Conservation (phyloP, 2,888 invertebrate species). For the Megalurothrips usitatus region DNA sequence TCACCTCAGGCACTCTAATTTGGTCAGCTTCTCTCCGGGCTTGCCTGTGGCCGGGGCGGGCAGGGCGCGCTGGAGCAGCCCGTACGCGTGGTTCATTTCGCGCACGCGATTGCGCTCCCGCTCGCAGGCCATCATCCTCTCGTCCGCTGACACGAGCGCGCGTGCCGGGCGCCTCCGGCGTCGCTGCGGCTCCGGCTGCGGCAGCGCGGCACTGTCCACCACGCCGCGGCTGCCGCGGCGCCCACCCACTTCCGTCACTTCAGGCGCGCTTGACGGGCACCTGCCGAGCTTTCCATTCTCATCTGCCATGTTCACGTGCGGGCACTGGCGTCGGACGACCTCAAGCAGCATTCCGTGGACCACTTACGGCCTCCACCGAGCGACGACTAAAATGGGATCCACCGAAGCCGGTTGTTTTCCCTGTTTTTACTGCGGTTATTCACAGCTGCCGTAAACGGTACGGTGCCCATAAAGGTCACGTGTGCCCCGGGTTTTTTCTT, state of each 20-base stretch:
- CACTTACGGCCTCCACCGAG: no score
- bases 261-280: neutral
- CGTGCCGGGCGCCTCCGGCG: neutral
- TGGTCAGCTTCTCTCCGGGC: neutral
- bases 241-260: neutral
- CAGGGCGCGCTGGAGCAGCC: neutral
- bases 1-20: slow-evolving; percentile 1
- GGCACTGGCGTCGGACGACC: no score
- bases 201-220: neutral
- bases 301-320: neutral
- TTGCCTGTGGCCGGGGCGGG: neutral
- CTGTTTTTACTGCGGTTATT: no score
- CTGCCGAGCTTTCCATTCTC: neutral
- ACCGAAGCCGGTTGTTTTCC: no score
- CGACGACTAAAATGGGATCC: no score
- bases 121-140: neutral
- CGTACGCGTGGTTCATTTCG: slow-evolving; percentile 4
- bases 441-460: no score
- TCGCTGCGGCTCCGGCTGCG: neutral
- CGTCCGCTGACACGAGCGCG: neutral
- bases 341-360: no score
- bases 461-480: no score
- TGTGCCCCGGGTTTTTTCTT: no score
- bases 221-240: neutral
- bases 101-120: neutral